Conservation (phyloP, 2,797 vertebrate species). For the Danio albolineatus region DNA sequence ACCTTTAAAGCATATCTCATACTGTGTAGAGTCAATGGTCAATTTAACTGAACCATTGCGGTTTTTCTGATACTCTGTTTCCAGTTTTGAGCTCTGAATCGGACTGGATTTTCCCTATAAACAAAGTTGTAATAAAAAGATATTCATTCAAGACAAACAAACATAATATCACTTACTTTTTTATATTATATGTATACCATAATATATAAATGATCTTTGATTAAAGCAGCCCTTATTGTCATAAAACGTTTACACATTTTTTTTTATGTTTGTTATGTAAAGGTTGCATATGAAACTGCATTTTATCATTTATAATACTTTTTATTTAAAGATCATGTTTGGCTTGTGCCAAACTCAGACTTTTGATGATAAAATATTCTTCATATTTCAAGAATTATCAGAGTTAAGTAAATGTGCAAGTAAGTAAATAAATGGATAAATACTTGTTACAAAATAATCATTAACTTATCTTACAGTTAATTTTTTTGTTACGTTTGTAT, state of each 20-base stretch:
- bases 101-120: constrained; percentile 54
- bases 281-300: not conserved
- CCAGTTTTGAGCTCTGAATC: constrained; percentile 65
- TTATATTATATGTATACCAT: not conserved
- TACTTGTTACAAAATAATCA: too few species aligned
- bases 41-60: constrained; percentile 55
- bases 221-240: not conserved
- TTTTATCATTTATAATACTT: not conserved
- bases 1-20: constrained; percentile 74
- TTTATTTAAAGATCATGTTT: not conserved
- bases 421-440: too few species aligned
- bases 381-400: not conserved
- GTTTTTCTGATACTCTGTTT: constrained; percentile 67
- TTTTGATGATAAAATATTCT: not conserved
- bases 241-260: not conserved
- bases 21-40: constrained; percentile 36
- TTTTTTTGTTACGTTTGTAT: too few species aligned
- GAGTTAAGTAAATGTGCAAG: too few species aligned
- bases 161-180: not conserved
- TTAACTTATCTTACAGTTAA: too few species aligned
- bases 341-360: not conserved
- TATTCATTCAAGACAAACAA: not conserved
- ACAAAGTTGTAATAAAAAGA: constrained; percentile 25
- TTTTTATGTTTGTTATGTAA: not conserved
- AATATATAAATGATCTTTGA: not conserved